These are phyloP conservation scores for Gonatopus flavifemur DNA, from an alignment of 1,140 invertebrate genomes.

Conservation along the genomic window DNA sequence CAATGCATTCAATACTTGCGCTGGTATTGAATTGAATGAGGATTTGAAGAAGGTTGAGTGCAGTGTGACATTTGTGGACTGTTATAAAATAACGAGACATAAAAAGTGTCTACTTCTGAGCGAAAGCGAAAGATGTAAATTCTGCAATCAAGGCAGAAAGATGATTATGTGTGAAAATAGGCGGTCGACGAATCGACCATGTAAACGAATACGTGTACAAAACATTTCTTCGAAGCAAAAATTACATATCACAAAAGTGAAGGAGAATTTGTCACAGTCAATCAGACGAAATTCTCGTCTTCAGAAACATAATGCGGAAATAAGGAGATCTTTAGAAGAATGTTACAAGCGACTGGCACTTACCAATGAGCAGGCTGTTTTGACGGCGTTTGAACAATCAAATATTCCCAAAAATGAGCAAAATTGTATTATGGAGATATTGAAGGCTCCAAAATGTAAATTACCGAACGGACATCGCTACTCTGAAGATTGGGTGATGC, in stretches of 20 bases:
- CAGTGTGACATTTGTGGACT: neutral
- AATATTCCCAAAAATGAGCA: conserved; percentile 10
- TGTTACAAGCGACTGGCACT: neutral
- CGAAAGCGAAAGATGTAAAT: neutral
- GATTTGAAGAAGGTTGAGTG: neutral
- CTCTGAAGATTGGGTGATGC: too few species aligned
- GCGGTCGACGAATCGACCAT: neutral
- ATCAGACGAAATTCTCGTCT: neutral
- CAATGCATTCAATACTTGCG: neutral
- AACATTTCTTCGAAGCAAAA: neutral
- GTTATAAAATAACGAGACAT: neutral
- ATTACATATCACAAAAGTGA: neutral
- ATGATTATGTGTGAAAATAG: neutral
- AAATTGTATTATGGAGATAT: conserved; percentile 5
- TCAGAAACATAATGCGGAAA: neutral
- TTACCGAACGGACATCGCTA: too few species aligned
- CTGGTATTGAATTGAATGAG: neutral
- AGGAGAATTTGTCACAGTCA: neutral
- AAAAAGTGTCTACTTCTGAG: neutral
- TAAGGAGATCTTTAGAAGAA: neutral
- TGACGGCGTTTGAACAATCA: neutral
- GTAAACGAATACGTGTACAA: neutral
- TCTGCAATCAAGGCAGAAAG: neutral
- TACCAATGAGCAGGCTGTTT: neutral
- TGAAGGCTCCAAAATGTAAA: conserved; percentile 15